phyloP scores from a whole-genome alignment of 1,140 invertebrate genomes.

The Nilaparvata lugens region DNA sequence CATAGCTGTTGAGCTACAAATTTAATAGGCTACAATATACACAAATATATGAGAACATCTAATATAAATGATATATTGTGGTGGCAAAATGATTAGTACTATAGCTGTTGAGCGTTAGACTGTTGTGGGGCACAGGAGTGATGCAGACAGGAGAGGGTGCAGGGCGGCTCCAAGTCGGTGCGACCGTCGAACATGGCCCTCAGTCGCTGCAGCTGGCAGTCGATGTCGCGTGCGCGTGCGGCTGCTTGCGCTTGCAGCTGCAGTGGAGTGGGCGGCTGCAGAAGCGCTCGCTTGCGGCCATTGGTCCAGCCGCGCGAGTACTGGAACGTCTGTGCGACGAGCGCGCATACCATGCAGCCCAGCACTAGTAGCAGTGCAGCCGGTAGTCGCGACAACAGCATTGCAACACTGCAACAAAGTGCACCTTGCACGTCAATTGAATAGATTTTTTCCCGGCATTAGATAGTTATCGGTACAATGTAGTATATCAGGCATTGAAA shows the following conservation, averaged over 20 bases:
- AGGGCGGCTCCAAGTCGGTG: constrained; percentile 24
- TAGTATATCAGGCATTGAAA: too few relatives aligned
- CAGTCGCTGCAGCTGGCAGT: constrained; percentile 40
- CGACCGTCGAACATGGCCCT: constrained; percentile 41
- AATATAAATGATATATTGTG: too few relatives aligned
- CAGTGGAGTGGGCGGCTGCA: constrained; percentile 2
- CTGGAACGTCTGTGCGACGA: constrained; percentile 54
- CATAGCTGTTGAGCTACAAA: too few relatives aligned
- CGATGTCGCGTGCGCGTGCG: constrained; percentile 5
- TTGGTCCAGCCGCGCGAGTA: constrained; percentile 68
- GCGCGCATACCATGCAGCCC: constrained; percentile 9
- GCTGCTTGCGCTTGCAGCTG: not conserved
- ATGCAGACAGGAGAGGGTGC: too few relatives aligned
- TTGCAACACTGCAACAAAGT: not conserved
- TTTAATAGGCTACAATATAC: too few relatives aligned
- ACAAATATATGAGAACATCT: too few relatives aligned
- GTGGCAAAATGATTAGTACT: too few relatives aligned
- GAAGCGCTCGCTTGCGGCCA: constrained; percentile 44
- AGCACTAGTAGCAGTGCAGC: constrained; percentile 1
- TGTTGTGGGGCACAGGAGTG: too few relatives aligned
- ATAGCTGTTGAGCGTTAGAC: too few relatives aligned
- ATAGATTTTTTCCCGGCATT: too few relatives aligned
- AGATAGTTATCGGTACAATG: too few relatives aligned
- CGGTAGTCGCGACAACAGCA: not conserved
- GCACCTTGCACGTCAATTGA: too few relatives aligned